Conservation (phyloP, 1,140 invertebrate genomes). For the Ceratosolen fusciceps region DNA sequence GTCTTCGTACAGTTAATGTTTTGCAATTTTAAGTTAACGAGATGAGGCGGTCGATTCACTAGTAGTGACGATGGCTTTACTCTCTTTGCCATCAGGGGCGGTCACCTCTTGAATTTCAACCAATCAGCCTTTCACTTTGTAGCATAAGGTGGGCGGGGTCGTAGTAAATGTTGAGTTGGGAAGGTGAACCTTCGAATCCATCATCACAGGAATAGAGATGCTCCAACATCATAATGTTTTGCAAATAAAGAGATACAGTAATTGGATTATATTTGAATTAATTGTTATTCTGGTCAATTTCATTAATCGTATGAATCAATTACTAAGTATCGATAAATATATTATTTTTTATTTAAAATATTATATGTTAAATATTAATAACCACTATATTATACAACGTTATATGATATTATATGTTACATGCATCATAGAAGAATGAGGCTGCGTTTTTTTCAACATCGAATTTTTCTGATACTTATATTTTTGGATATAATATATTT, state of each 20-base stretch:
- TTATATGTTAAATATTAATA: too few species aligned
- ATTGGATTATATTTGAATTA: too few species aligned
- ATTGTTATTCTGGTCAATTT: too few species aligned
- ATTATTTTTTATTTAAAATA: too few species aligned
- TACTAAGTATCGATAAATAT: too few species aligned
- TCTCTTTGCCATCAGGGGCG: slow-evolving; percentile 45
- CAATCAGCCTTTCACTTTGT: slow-evolving; percentile 54
- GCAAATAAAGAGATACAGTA: neutral
- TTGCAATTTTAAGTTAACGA: slow-evolving; percentile 47
- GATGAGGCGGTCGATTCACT: slow-evolving; percentile 32
- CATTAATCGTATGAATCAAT: too few species aligned
- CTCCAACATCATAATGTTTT: neutral
- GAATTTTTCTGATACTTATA: too few species aligned
- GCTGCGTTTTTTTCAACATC: too few species aligned
- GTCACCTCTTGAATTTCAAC: slow-evolving; percentile 57
- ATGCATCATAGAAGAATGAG: too few species aligned
- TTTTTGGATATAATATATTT: too few species aligned
- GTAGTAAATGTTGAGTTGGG: neutral
- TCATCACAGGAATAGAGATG: slow-evolving; percentile 2
- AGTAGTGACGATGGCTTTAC: slow-evolving; percentile 52
- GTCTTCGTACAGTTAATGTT: slow-evolving; percentile 35
- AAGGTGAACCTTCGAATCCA: neutral
- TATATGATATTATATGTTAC: too few species aligned
- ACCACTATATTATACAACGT: too few species aligned
- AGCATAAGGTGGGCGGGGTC: slow-evolving; percentile 42